Evolutionary conservation across 2,888 invertebrate species (phyloP), one percentile per base, ranked within the genome.

Genomic region (Chrysolina oricalcia): DNA sequence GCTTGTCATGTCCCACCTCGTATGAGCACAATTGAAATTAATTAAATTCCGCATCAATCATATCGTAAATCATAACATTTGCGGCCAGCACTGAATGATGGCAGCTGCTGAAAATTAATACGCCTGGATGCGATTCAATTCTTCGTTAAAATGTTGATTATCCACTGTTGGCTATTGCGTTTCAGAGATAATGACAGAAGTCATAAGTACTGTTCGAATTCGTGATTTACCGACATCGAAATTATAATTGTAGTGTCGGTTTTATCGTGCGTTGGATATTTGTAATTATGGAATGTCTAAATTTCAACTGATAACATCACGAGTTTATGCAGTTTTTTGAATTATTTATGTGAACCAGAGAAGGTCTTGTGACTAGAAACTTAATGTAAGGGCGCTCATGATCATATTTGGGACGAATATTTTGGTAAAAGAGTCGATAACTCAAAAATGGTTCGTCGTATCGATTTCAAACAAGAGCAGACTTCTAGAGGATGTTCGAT

Each of bases 121-220:
- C 17, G 59, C 35, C 59, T 4, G 15, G 11, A 35, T 59, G 35
- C 35, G 35, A 59, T 59, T 59, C 35, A 35, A 59, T 35, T 27
- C 59, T 59, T 59, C 27, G 59, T 53, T 53, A 53, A 53, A 53
- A 59, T 59, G 59, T 59, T 59, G 59, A 59, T 59, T 59, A 59
- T 59, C 59, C 23, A 27, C 53, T 13, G 19, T 13, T 43, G 13
- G 13, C 53, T 27, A 59, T 27, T 23, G 27, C 35, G n/a, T 59
- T 59, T 59, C n/a, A 8, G 35, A 27, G 23, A 27, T 35, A 27
- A 59, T 35, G 23, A 15, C 59, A 23, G 17, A 35, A 59, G 59
- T 59, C 35, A 59, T 27, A n/a, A n/a, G n/a, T n/a, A 59, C 27
- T n/a, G 35, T 27, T 59, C 35, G n/a, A 59, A 59, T 59, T 23